These are phyloP conservation scores for Rapana venosa DNA, from an alignment of 2,888 invertebrate species.

Conservation along the genomic window DNA sequence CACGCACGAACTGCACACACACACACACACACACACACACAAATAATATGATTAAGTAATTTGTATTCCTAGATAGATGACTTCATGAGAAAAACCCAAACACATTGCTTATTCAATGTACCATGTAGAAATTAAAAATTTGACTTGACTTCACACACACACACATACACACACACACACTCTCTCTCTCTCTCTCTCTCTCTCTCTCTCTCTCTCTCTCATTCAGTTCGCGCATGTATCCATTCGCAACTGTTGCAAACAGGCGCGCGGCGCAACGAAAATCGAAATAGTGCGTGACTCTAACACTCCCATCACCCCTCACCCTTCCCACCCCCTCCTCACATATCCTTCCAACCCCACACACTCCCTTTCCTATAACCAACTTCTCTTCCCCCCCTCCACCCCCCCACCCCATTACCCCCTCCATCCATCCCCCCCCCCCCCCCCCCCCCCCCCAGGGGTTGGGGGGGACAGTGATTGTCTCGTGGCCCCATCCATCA, in stretches of 20 bases:
- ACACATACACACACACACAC: neutral
- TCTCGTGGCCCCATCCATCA: constrained; percentile 38
- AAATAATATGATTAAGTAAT: too few species aligned
- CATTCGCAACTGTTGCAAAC: neutral
- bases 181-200: neutral
- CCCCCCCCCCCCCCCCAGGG: neutral
- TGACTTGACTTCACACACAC: too few species aligned
- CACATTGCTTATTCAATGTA: too few species aligned
- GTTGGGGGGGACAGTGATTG: constrained; percentile 50
- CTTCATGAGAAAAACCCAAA: too few species aligned
- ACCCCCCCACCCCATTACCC: neutral
- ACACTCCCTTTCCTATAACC: too few species aligned
- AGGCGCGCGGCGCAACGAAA: too few species aligned
- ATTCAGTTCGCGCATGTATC: neutral
- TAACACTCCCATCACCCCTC: neutral
- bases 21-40: neutral
- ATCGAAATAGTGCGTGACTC: neutral
- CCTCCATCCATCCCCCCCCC: neutral
- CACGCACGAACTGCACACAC: neutral
- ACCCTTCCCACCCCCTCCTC: neutral
- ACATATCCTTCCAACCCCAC: neutral
- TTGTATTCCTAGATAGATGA: too few species aligned
- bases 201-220: neutral
- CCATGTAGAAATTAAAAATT: too few species aligned
- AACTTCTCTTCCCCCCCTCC: neutral